Percentiles rank a stretch among this genome's conserved stretches.
Conservation (phyloP, 2,113 vertebrate species). For the Narcine bancroftii region DNA sequence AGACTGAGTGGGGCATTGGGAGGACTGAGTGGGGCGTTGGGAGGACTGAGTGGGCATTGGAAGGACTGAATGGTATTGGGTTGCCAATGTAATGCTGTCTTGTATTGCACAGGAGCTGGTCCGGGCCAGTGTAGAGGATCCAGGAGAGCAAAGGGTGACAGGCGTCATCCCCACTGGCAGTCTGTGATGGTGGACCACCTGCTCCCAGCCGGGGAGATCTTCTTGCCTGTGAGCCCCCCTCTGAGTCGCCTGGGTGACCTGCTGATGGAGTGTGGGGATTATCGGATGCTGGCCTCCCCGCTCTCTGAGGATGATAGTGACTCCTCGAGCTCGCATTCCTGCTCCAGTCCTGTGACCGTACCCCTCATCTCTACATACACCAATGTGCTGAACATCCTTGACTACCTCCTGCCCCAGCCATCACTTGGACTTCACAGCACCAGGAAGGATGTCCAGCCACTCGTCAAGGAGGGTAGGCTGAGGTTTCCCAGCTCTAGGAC, state of each 20-base stretch:
- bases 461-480: slow-evolving; percentile 71
- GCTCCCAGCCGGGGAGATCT: slow-evolving; percentile 72
- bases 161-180: not conserved
- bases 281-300: slow-evolving; percentile 77
- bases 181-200: slow-evolving; percentile 94
- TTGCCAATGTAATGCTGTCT: not conserved
- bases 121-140: slow-evolving; percentile 42
- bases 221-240: slow-evolving; percentile 62
- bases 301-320: slow-evolving; percentile 85
- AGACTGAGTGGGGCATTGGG: too few species aligned
- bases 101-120: slow-evolving; percentile 46
- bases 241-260: slow-evolving; percentile 62
- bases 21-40: too few species aligned
- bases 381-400: slow-evolving; percentile 70
- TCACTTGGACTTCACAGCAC: slow-evolving; percentile 67
- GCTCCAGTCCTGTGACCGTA: slow-evolving; percentile 80
- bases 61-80: too few species aligned
- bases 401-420: slow-evolving; percentile 80
- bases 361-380: slow-evolving; percentile 76
- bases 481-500: slow-evolving; percentile 65
- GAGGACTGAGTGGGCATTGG: too few species aligned
- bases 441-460: slow-evolving; percentile 57
- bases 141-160: slow-evolving; percentile 47
- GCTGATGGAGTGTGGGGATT: slow-evolving; percentile 62
- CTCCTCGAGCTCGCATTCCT: slow-evolving; percentile 81